phyloP scores from a whole-genome alignment of 2,113 vertebrate genomes.

The Elachura formosa region DNA sequence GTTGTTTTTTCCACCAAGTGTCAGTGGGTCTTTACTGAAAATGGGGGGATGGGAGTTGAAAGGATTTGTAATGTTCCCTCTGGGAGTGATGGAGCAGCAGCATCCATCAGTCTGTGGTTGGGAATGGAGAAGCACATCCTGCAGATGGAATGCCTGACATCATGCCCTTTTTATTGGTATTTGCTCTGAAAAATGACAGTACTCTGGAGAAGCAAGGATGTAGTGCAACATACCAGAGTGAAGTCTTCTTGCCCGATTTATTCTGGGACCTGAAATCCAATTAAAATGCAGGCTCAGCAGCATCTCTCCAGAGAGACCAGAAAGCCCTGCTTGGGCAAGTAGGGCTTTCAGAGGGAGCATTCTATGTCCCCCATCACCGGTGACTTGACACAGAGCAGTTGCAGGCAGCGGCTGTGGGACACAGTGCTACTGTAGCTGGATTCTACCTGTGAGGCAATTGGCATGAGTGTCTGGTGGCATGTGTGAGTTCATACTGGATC shows the following conservation, averaged over 20 bases:
- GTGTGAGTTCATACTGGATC: background rate
- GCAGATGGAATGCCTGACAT: conserved; percentile 15
- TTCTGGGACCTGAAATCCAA: background rate
- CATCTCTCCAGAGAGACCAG: background rate
- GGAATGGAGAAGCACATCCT: background rate
- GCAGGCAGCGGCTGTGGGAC: background rate
- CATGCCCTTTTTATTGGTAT: background rate
- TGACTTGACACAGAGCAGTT: background rate
- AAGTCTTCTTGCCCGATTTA: background rate
- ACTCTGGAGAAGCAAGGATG: background rate
- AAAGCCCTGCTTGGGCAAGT: background rate
- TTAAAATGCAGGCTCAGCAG: background rate
- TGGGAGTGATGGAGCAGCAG: background rate
- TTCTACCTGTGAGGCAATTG: background rate
- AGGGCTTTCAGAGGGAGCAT: background rate
- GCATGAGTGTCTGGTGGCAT: accelerated
- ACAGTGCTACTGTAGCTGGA: background rate
- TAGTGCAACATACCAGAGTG: background rate
- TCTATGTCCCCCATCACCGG: background rate
- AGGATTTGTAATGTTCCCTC: background rate
- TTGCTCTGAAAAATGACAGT: conserved; percentile 39
- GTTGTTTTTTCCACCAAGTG: conserved; percentile 69
- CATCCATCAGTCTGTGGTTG: background rate
- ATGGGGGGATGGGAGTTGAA: background rate
- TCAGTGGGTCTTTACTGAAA: conserved; percentile 31